Evolutionary conservation across 64 coral and sea anemone genomes (phyloP).

Genomic region (Orbicella faveolata): DNA sequence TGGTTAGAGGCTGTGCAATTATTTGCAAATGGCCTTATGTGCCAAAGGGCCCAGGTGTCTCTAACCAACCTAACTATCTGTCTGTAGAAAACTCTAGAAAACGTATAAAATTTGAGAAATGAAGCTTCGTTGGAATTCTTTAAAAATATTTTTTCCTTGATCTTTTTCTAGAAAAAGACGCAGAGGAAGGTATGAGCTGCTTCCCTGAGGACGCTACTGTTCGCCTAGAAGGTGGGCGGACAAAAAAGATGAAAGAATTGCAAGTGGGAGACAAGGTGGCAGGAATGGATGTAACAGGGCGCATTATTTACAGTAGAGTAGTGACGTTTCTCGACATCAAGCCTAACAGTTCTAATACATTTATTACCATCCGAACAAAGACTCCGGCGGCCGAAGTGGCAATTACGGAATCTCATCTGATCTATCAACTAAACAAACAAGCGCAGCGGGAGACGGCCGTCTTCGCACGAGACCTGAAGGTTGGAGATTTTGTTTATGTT

Average conservation of each 20-base stretch:
- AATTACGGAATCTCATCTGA: constrained; percentile 82
- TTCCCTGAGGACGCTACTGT: constrained; percentile 67
- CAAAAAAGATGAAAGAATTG: constrained; percentile 63
- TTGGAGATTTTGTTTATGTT: constrained; percentile 77
- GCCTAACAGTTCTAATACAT: constrained; percentile 27
- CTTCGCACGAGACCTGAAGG: constrained; percentile 53
- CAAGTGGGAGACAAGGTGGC: constrained; percentile 71
- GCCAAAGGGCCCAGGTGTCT: too few relatives aligned
- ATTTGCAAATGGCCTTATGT: too few relatives aligned
- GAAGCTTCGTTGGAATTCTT: background rate
- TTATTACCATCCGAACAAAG: constrained; percentile 58
- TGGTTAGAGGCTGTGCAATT: too few relatives aligned
- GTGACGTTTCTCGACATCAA: constrained; percentile 79
- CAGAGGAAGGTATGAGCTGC: constrained; percentile 9
- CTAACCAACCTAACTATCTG: too few relatives aligned
- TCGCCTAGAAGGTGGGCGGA: constrained; percentile 43
- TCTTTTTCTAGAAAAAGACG: constrained; percentile 42
- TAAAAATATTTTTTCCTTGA: background rate
- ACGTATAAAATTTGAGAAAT: constrained; percentile 11
- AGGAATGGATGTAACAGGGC: constrained; percentile 57
- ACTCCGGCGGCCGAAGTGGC: constrained; percentile 49
- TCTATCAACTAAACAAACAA: constrained; percentile 93
- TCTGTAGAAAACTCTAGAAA: too few relatives aligned
- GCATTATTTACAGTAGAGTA: constrained; percentile 62
- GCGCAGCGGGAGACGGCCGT: constrained; percentile 40